Conservation (phyloP, 2,888 invertebrate genomes). For the Acronicta psi region DNA sequence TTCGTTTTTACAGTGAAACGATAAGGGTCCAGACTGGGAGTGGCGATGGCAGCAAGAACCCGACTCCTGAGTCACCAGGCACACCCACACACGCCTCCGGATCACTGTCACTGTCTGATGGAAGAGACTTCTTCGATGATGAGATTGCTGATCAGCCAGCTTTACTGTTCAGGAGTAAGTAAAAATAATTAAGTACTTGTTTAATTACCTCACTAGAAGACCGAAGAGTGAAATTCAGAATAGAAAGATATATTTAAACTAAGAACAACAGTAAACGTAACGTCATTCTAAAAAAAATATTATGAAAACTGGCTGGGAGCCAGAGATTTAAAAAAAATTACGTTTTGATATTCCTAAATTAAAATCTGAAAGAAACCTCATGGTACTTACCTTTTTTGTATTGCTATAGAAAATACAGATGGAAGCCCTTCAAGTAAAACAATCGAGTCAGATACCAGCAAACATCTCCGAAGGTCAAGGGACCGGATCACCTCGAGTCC, state of each 20-base stretch:
- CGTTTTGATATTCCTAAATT: background rate
- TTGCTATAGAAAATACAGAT: conserved; percentile 78
- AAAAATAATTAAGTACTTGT: background rate
- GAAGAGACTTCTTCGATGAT: conserved; percentile 95
- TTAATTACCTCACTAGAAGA: background rate
- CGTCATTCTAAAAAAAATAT: background rate
- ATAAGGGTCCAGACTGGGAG: conserved; percentile 58
- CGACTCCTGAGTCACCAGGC: conserved; percentile 90
- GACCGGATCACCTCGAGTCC: conserved; percentile 84
- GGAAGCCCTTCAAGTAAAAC: conserved; percentile 79
- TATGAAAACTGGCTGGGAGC: background rate
- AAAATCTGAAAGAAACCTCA: no score
- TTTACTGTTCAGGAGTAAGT: conserved; percentile 92
- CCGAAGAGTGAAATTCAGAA: no score
- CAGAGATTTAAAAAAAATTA: conserved; percentile 14
- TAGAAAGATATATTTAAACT: no score
- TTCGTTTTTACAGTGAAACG: conserved; percentile 55
- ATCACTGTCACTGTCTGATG: conserved; percentile 94
- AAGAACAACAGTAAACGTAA: no score
- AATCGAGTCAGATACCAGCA: conserved; percentile 78
- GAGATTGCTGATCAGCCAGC: conserved; percentile 97
- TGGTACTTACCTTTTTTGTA: background rate
- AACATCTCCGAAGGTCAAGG: conserved; percentile 77
- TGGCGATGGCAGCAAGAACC: conserved; percentile 76
- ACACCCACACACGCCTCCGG: conserved; percentile 94